Evolutionary conservation across 2,113 vertebrate genomes (phyloP).

Genomic region (Dromaius novaehollandiae): DNA sequence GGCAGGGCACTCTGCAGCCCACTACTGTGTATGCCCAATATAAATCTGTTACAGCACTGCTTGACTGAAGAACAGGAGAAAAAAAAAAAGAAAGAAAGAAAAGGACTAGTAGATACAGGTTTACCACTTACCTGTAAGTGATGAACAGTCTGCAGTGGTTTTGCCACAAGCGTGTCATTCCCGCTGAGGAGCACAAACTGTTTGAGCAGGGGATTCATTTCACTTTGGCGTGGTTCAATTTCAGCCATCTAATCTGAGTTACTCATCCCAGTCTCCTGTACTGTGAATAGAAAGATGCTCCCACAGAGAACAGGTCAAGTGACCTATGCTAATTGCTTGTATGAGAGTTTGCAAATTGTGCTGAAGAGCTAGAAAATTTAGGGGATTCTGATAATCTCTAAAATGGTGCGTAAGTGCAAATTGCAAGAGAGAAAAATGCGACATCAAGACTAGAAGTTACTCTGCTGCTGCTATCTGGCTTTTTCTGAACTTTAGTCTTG

Average conservation of each 20-base stretch:
- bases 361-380: neutral
- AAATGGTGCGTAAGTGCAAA: neutral
- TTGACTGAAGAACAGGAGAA: neutral
- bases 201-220: neutral
- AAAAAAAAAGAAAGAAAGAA: no score
- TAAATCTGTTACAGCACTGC: neutral
- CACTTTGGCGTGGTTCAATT: neutral
- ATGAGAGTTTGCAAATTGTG: neutral
- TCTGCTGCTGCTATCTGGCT: neutral
- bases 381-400: neutral
- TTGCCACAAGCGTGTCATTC: neutral
- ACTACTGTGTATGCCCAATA: neutral
- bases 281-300: neutral
- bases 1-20: neutral
- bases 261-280: neutral
- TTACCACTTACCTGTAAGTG: neutral
- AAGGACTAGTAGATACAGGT: no score
- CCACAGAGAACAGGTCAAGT: neutral
- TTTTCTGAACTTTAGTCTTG: neutral
- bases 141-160: neutral
- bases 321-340: neutral
- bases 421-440: neutral
- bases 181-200: neutral
- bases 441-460: neutral
- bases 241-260: neutral